Conservation (phyloP, 2,888 invertebrate species). For the Orthosia incerta region DNA sequence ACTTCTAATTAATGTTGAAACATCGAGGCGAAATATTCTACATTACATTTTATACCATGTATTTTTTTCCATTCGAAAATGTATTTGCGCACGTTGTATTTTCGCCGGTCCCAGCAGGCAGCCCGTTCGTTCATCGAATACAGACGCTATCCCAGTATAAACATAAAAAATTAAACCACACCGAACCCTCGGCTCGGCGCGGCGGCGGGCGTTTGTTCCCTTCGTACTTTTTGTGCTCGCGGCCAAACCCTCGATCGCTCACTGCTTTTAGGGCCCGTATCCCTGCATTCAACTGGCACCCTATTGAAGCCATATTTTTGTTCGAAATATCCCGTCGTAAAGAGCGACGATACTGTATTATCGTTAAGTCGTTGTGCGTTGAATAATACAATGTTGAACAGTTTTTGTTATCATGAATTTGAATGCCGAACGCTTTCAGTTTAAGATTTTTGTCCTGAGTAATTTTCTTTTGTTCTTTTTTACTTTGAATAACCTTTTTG, state of each 20-base stretch:
- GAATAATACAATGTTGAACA: slow-evolving; percentile 67
- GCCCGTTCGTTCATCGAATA: slow-evolving; percentile 66
- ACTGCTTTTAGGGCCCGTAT: slow-evolving; percentile 75
- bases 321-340: slow-evolving; percentile 69
- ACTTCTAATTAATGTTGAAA: slow-evolving; percentile 12
- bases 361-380: slow-evolving; percentile 66
- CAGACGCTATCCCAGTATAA: slow-evolving; percentile 65
- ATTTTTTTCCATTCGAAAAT: slow-evolving; percentile 25
- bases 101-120: slow-evolving; percentile 68
- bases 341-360: slow-evolving; percentile 69
- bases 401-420: slow-evolving; percentile 70
- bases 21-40: background rate
- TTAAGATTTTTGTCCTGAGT: slow-evolving; percentile 43
- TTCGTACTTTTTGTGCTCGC: slow-evolving; percentile 82
- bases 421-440: slow-evolving; percentile 57
- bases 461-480: slow-evolving; percentile 43
- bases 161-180: slow-evolving; percentile 83
- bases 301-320: slow-evolving; percentile 80
- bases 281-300: slow-evolving; percentile 76
- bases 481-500: slow-evolving; percentile 22
- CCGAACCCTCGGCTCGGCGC: slow-evolving; percentile 69
- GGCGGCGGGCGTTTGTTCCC: slow-evolving; percentile 74
- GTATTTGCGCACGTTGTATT: slow-evolving; percentile 59
- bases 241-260: slow-evolving; percentile 71
- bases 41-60: background rate